Base-by-base conservation (phyloP, 1,140 invertebrate species). In the Brachionus angularis region DNA sequence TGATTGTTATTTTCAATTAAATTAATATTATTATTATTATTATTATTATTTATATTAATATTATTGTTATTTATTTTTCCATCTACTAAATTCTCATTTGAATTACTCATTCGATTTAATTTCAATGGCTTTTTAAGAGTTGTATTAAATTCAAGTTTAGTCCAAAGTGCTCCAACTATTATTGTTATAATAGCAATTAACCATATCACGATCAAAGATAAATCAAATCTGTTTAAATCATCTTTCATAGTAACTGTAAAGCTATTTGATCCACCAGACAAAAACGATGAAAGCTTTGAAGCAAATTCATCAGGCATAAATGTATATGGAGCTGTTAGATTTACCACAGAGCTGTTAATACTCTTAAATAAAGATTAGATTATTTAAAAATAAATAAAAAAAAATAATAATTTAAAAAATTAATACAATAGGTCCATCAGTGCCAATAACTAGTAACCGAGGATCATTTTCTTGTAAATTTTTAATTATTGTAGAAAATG, bases 241-340 rank as follows among this genome's bases (percentile, higher is more conserved):
- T 16, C 25, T 16, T 67, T 29, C 2, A 18, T 16, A 10, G 39
- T 42, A 2, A 67, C 62, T 10, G 31, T 67, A 39, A 34, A 47
- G n/a, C n/a, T n/a, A 47, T 67, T 47, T 2, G n/a, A 23, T 47
- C 12, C n/a, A 33, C 10, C 23, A 2, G 27, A 10, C 23, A 47
- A 34, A 47, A 67, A 67, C 8, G 12, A 10, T 4, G 62, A 47
- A 3, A 67, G 27, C 27, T 67, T 67, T 34, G 46, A 25, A 33
- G 62, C 62, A 47, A 67, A 67, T 29, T 50, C 47, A 46, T 67
- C 25, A 46, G 62, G 29, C 62, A 67, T 67, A 50, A 67, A 67
- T 27, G 47, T 33, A 14, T 47, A 67, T 10, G 62, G 29, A 0
- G 14, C 47, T 7, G 62, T 67, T 29, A 67, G 47, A 50, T 67